phyloP scores from a whole-genome alignment of 2,797 vertebrate species.

The Chelon auratus region DNA sequence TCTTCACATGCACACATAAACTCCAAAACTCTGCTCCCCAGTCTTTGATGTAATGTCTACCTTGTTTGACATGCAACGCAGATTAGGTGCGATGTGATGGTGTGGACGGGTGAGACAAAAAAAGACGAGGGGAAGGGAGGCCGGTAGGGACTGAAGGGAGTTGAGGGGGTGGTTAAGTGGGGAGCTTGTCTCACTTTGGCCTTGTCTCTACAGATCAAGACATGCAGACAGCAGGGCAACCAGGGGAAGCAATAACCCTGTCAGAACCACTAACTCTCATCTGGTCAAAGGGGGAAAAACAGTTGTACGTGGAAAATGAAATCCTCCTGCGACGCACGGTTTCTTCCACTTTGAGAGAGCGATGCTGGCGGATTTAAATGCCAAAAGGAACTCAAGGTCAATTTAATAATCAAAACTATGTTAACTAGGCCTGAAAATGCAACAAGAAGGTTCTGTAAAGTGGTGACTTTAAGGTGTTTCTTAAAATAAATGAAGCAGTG shows the following conservation, averaged over 20 bases:
- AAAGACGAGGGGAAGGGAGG: constrained; percentile 12
- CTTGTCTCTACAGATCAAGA: constrained; percentile 52
- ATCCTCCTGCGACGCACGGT: constrained; percentile 9
- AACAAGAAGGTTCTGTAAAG: neutral
- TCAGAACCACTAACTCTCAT: constrained; percentile 57
- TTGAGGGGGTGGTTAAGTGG: constrained; percentile 12
- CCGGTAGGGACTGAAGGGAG: neutral
- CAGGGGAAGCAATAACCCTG: constrained; percentile 60
- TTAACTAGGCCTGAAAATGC: neutral
- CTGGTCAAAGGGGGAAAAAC: constrained; percentile 4
- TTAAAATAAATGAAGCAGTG: neutral
- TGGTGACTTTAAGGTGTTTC: neutral
- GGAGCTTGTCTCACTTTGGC: constrained; percentile 59
- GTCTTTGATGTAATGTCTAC: constrained; percentile 3
- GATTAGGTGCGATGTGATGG: constrained; percentile 31
- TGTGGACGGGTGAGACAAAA: constrained; percentile 9
- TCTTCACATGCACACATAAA: neutral
- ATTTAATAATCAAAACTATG: neutral
- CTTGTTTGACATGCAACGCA: constrained; percentile 11
- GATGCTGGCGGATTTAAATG: constrained; percentile 1
- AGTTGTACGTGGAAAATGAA: constrained; percentile 4
- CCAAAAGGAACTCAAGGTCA: neutral
- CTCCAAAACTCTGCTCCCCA: neutral
- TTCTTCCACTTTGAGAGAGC: neutral
- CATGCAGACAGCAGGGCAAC: constrained; percentile 36